A percentile compares a stretch with the other conserved stretches of the same genome.
Evolutionary conservation across 2,113 vertebrate species (phyloP).

Genomic region (Heterochromis multidens): DNA sequence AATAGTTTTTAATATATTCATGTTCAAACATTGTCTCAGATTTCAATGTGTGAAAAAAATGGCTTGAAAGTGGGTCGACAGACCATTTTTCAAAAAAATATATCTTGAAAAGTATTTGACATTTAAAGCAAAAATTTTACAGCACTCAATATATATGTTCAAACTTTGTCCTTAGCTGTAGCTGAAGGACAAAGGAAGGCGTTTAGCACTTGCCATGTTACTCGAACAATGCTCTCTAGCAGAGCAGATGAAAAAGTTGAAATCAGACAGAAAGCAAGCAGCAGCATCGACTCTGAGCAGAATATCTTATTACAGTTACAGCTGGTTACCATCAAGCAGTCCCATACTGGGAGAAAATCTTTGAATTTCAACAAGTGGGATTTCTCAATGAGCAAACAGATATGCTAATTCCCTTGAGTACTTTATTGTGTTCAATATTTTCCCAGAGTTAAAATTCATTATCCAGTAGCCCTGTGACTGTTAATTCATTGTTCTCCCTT

Average conservation of each 20-base stretch:
- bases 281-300: not conserved
- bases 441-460: not conserved
- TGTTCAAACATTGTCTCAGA: too few species aligned
- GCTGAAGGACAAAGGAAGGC: too few species aligned
- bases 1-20: too few species aligned
- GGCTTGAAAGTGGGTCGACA: too few species aligned
- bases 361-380: constrained; percentile 3
- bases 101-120: too few species aligned
- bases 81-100: too few species aligned
- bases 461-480: constrained; percentile 11
- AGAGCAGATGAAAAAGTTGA: not conserved
- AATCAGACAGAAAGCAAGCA: not conserved
- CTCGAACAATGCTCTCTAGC: not conserved
- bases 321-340: not conserved
- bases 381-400: constrained; percentile 12
- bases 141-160: too few species aligned
- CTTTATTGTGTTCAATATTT: constrained; percentile 33
- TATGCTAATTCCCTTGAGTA: not conserved
- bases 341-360: not conserved
- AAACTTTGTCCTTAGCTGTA: too few species aligned
- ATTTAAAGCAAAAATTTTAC: too few species aligned
- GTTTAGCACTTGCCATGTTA: too few species aligned
- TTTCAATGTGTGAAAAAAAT: too few species aligned
- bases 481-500: constrained; percentile 16
- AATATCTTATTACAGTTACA: not conserved